Evolutionary conservation across 1,140 invertebrate genomes (phyloP).

Genomic region (Brachionus asplanchnoidis): DNA sequence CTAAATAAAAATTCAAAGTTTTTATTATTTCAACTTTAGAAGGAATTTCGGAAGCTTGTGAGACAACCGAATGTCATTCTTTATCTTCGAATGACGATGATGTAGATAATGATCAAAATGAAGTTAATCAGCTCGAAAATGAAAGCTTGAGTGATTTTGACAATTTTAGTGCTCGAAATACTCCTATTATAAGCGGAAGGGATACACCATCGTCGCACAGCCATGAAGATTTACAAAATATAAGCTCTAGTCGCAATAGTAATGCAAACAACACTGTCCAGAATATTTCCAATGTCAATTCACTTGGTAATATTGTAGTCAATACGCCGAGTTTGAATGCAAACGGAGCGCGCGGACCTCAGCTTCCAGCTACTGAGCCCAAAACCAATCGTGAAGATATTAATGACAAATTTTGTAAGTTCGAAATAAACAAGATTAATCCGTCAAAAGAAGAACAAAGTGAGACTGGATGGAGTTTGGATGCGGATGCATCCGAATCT

Average conservation of each 20-base stretch:
- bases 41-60: slow-evolving; percentile 74
- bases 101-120: slow-evolving; percentile 71
- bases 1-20: background rate
- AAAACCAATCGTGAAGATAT: slow-evolving; percentile 73
- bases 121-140: slow-evolving; percentile 69
- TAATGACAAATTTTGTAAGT: slow-evolving; percentile 97
- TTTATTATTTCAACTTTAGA: slow-evolving; percentile 57
- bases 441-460: slow-evolving; percentile 41
- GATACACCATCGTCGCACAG: slow-evolving; percentile 86
- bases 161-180: slow-evolving; percentile 78
- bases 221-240: slow-evolving; percentile 9
- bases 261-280: background rate
- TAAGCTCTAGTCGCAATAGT: slow-evolving; percentile 29
- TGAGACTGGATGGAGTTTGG: slow-evolving; percentile 41
- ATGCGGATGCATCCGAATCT: slow-evolving; percentile 34
- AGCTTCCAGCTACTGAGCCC: slow-evolving; percentile 63
- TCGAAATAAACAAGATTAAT: slow-evolving; percentile 68
- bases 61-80: slow-evolving; percentile 79
- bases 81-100: slow-evolving; percentile 75
- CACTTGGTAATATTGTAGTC: background rate
- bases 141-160: slow-evolving; percentile 85
- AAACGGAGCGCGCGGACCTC: slow-evolving; percentile 56
- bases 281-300: slow-evolving; percentile 2
- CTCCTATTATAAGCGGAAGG: slow-evolving; percentile 77
- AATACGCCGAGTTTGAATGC: slow-evolving; percentile 53